These are phyloP conservation scores for Mungos mungo DNA, from an alignment of 2,113 vertebrate species.

Conservation along the genomic window DNA sequence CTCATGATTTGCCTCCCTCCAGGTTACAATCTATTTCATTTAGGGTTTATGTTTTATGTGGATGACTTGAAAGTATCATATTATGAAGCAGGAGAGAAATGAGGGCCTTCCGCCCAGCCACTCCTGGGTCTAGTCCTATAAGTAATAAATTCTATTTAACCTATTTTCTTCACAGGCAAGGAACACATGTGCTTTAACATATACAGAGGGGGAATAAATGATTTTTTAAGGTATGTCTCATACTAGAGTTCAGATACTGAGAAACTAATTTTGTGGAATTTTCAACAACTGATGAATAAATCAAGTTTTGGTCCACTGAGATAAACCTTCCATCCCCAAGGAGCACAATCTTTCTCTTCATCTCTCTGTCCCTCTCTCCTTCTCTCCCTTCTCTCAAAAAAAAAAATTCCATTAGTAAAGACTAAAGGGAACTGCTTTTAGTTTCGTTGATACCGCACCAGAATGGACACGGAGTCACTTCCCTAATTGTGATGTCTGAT, in stretches of 20 bases:
- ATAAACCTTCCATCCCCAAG: slow-evolving; percentile 42
- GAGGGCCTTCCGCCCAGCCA: rapidly evolving
- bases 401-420: slow-evolving; percentile 62
- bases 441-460: slow-evolving; percentile 52
- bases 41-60: neutral
- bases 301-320: neutral
- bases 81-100: neutral
- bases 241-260: neutral
- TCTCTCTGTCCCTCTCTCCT: neutral
- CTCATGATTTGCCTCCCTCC: too few relatives aligned
- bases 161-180: neutral
- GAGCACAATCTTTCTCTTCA: neutral
- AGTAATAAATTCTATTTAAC: neutral
- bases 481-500: slow-evolving; percentile 65
- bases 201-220: slow-evolving; percentile 28
- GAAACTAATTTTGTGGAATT: slow-evolving; percentile 56
- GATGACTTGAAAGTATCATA: neutral
- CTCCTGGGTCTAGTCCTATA: neutral
- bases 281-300: slow-evolving; percentile 4
- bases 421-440: slow-evolving; percentile 13
- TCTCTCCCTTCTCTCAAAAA: neutral
- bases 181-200: neutral
- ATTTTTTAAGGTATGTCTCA: neutral
- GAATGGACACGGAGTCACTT: slow-evolving; percentile 50
- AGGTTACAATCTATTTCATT: neutral